Evolutionary conservation across 23 tunicate genomes (phyloP).

Genomic region (Corella eumyota): DNA sequence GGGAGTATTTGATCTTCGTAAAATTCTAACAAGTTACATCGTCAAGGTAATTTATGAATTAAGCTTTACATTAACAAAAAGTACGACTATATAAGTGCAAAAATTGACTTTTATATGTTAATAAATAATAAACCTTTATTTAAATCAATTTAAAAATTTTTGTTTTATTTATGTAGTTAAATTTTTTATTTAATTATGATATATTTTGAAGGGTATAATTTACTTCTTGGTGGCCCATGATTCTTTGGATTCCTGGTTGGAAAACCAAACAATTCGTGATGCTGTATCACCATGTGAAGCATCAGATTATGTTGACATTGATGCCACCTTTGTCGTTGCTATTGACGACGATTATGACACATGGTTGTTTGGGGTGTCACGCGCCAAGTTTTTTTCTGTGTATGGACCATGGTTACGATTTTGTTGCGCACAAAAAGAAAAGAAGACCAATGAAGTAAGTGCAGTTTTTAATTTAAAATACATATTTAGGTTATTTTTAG

Average conservation of each 20-base stretch:
- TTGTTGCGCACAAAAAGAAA: slow-evolving; percentile 7
- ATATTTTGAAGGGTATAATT: slow-evolving; percentile 38
- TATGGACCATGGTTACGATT: slow-evolving; percentile 51
- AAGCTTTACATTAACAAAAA: no score
- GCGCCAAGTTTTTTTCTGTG: slow-evolving; percentile 44
- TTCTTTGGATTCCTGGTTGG: slow-evolving; percentile 61
- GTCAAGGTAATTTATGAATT: slow-evolving; percentile 12
- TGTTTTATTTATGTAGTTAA: no score
- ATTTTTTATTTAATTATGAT: not conserved
- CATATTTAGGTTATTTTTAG: no score
- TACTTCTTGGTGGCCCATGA: slow-evolving; percentile 63
- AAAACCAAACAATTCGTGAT: slow-evolving; percentile 23
- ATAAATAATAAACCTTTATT: no score
- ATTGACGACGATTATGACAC: slow-evolving; percentile 85
- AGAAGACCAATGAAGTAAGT: no score
- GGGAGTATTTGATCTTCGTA: slow-evolving; percentile 81
- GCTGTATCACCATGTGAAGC: slow-evolving; percentile 31
- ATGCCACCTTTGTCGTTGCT: slow-evolving; percentile 47
- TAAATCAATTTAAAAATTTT: no score
- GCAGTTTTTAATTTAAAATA: no score
- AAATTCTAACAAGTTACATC: slow-evolving; percentile 22
- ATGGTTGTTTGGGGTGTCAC: slow-evolving; percentile 50
- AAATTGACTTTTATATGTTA: no score
- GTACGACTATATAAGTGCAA: no score
- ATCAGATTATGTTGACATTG: slow-evolving; percentile 64